Conservation (phyloP, 2,888 invertebrate species). For the Pachydiplax longipennis region DNA sequence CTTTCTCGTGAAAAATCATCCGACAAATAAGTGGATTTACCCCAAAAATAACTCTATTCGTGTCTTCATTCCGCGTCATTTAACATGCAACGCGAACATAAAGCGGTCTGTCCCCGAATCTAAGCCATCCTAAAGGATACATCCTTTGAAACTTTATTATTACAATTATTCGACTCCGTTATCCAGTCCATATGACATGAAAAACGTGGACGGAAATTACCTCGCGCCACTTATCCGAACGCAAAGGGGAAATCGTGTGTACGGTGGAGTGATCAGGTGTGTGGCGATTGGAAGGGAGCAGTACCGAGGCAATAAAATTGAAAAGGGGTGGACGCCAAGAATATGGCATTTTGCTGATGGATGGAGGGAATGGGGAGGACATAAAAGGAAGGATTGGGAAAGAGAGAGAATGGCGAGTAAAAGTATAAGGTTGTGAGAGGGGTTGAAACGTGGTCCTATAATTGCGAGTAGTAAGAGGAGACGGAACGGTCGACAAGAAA, state of each 20-base stretch:
- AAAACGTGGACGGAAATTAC: neutral
- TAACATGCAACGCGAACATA: neutral
- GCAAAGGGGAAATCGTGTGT: neutral
- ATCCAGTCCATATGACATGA: neutral
- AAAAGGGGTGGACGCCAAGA: neutral
- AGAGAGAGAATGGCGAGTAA: neutral
- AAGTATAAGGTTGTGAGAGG: too few species aligned
- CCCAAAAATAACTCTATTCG: neutral
- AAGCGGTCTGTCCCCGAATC: neutral
- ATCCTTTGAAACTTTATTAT: neutral
- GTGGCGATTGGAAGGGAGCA: neutral
- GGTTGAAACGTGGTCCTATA: too few species aligned
- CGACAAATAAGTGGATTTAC: neutral
- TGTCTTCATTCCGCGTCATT: neutral
- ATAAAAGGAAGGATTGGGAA: neutral
- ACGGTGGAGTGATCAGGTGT: neutral
- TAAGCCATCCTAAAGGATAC: neutral
- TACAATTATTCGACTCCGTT: neutral
- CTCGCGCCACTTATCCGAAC: neutral
- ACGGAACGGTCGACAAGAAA: too few species aligned
- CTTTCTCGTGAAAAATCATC: neutral
- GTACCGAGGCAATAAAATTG: neutral
- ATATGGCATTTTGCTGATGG: neutral
- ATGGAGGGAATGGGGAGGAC: neutral
- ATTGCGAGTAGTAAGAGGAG: too few species aligned